Percentiles rank a stretch among this genome's conserved stretches.
Evolutionary conservation across 2,888 invertebrate genomes (phyloP).

Genomic region (Agelastica alni): DNA sequence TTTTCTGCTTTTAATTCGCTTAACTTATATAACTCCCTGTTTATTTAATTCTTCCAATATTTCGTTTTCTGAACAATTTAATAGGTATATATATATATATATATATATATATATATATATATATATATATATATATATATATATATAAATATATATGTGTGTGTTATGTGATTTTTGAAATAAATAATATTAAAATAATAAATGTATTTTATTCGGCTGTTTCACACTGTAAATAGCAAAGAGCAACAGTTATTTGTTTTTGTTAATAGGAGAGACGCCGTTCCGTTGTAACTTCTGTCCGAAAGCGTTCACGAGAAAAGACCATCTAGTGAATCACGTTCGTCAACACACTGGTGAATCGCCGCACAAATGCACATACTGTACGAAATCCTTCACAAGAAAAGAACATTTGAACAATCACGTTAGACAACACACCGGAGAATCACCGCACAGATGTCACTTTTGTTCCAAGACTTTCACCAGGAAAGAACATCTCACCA

Average conservation of each 20-base stretch:
- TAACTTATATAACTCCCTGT: too few species aligned
- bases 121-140: too few species aligned
- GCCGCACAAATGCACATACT: conserved; percentile 76
- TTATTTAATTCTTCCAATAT: too few species aligned
- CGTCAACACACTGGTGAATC: conserved; percentile 72
- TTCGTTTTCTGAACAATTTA: too few species aligned
- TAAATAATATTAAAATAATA: too few species aligned
- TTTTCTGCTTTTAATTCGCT: too few species aligned
- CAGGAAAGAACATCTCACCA: conserved; percentile 83
- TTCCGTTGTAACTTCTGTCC: conserved; percentile 84
- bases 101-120: too few species aligned
- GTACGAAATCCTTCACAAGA: conserved; percentile 77
- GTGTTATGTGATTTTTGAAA: too few species aligned
- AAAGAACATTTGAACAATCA: conserved; percentile 85
- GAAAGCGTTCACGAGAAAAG: conserved; percentile 83
- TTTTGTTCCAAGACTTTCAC: conserved; percentile 86
- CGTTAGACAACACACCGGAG: conserved; percentile 85
- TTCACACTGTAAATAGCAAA: too few species aligned
- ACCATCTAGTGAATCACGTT: conserved; percentile 77
- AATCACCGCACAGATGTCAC: conserved; percentile 83
- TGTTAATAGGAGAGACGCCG: conserved; percentile 60
- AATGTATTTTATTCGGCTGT: too few species aligned
- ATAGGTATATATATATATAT: too few species aligned
- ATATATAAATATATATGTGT: too few species aligned
- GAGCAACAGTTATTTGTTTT: not conserved